phyloP scores from a whole-genome alignment of 2,113 vertebrate species.

The Eolophus roseicapilla region DNA sequence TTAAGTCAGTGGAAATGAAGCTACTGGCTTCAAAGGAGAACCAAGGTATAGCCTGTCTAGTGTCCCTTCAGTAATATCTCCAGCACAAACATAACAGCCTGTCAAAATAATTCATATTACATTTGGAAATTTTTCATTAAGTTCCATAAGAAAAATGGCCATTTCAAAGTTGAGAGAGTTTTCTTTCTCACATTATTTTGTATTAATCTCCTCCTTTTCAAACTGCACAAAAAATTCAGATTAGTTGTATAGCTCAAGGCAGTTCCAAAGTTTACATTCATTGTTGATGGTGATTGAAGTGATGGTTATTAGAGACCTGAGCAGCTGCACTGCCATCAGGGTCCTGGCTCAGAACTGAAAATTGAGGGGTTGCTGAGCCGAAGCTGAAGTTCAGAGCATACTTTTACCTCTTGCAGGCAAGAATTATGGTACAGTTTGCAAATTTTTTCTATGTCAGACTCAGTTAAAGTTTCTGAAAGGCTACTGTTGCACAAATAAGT shows the following conservation, averaged over 20 bases:
- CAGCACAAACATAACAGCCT: background rate
- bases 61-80: background rate
- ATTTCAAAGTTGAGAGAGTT: background rate
- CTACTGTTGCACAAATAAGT: background rate
- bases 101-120: conserved; percentile 32
- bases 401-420: conserved; percentile 6
- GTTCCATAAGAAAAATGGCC: background rate
- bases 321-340: conserved; percentile 37
- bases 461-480: background rate
- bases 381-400: conserved; percentile 18
- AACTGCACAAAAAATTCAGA: background rate
- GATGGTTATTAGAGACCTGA: conserved; percentile 23
- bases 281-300: conserved; percentile 20
- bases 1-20: background rate
- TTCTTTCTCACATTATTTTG: background rate
- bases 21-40: background rate
- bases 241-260: conserved; percentile 10
- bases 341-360: conserved; percentile 12
- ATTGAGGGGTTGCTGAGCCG: background rate
- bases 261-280: conserved; percentile 5
- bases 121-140: background rate
- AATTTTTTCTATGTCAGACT: background rate
- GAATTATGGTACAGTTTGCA: background rate
- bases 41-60: background rate
- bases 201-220: background rate